phyloP scores from a whole-genome alignment of 2,888 invertebrate genomes.

The Ochropleura leucogaster region DNA sequence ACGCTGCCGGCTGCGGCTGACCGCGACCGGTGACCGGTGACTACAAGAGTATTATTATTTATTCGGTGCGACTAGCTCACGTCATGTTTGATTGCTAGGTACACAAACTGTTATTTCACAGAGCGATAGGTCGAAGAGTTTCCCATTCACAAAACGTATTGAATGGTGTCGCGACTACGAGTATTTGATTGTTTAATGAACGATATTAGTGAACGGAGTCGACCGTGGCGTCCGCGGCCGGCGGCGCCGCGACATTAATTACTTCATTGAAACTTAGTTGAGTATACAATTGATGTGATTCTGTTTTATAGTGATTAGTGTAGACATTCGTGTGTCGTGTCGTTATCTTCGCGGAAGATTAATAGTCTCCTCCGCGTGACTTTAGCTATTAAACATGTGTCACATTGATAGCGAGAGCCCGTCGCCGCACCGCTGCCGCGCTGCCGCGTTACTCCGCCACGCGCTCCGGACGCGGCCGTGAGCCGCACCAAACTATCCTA shows the following conservation, averaged over 20 bases:
- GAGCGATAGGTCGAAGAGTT: slow-evolving; percentile 3
- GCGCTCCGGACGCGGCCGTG: background rate
- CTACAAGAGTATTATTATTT: too few species aligned
- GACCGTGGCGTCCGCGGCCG: background rate
- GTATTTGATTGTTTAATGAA: slow-evolving; percentile 35
- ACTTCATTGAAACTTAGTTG: slow-evolving; percentile 48
- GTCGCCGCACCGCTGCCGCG: background rate
- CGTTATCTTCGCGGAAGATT: slow-evolving; percentile 72
- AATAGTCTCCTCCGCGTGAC: slow-evolving; percentile 73
- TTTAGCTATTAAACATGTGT: slow-evolving; percentile 71
- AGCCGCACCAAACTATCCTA: slow-evolving; percentile 59
- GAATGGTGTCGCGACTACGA: slow-evolving; percentile 12
- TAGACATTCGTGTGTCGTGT: slow-evolving; percentile 57
- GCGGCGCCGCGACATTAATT: slow-evolving; percentile 37
- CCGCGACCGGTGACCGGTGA: too few species aligned
- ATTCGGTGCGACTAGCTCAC: background rate
- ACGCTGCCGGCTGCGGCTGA: too few species aligned
- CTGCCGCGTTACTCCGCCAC: background rate
- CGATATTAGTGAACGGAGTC: slow-evolving; percentile 32
- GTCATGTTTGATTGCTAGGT: slow-evolving; percentile 8
- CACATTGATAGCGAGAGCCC: slow-evolving; percentile 61
- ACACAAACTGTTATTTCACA: slow-evolving; percentile 11
- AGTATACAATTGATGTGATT: slow-evolving; percentile 55
- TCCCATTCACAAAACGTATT: slow-evolving; percentile 26
- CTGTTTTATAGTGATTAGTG: slow-evolving; percentile 58